Evolutionary conservation across 2,113 vertebrate species (phyloP).

Genomic region (Silurus asotus): DNA sequence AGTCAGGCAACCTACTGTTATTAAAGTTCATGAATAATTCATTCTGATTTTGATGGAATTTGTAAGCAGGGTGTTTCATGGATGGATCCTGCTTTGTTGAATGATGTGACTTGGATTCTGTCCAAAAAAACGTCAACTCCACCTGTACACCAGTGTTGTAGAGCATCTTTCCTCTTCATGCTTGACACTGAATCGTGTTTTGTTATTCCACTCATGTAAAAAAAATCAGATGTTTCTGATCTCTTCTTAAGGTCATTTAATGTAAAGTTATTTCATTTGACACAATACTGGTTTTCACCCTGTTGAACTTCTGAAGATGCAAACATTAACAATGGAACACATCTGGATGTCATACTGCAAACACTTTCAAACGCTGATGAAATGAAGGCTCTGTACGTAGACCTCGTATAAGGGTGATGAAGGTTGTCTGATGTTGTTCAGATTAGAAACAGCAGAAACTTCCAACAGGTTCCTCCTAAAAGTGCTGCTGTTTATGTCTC

Average conservation of each 20-base stretch:
- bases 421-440: not conserved
- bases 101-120: not conserved
- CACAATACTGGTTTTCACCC: slow-evolving; percentile 62
- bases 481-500: not conserved
- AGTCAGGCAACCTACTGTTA: slow-evolving; percentile 74
- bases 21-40: slow-evolving; percentile 42
- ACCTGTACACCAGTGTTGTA: not conserved
- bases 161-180: not conserved
- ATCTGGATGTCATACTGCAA: slow-evolving; percentile 86
- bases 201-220: not conserved
- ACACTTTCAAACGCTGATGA: slow-evolving; percentile 47
- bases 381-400: slow-evolving; percentile 29
- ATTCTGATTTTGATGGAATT: not conserved
- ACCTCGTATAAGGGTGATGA: not conserved
- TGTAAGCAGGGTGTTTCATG: not conserved
- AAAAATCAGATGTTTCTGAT: slow-evolving; percentile 19
- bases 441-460: not conserved
- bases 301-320: slow-evolving; percentile 78
- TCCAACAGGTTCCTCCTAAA: not conserved
- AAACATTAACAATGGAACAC: slow-evolving; percentile 77
- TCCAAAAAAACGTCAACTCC: not conserved
- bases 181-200: not conserved
- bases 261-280: slow-evolving; percentile 69
- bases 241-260: slow-evolving; percentile 11
- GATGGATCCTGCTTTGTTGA: not conserved